phyloP scores from a whole-genome alignment of 2,888 invertebrate genomes.

The Leptarthrus brevirostris region DNA sequence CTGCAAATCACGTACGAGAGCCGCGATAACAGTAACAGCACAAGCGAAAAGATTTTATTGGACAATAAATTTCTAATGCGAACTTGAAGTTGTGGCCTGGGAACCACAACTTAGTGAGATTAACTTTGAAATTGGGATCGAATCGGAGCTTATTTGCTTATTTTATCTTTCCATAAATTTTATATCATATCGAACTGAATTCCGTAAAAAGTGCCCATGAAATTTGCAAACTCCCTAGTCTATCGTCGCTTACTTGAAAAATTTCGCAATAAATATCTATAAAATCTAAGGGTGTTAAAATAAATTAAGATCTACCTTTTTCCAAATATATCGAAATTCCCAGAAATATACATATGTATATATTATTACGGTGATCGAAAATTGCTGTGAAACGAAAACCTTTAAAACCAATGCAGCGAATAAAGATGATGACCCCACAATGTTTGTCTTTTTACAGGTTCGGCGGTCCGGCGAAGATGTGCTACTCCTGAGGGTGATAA shows the following conservation, averaged over 20 bases:
- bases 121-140: conserved; percentile 34
- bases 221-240: conserved; percentile 15
- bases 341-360: too few relatives aligned
- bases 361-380: too few relatives aligned
- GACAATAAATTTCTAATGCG: conserved; percentile 50
- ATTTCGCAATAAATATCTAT: too few relatives aligned
- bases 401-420: too few relatives aligned
- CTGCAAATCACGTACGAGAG: conserved; percentile 51
- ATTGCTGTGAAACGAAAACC: too few relatives aligned
- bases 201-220: neutral
- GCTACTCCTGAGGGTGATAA: too few relatives aligned
- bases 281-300: too few relatives aligned
- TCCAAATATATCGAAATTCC: too few relatives aligned
- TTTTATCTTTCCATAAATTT: conserved; percentile 47
- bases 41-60: conserved; percentile 49
- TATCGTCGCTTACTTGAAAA: neutral
- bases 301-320: too few relatives aligned
- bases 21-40: conserved; percentile 48
- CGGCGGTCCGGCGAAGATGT: too few relatives aligned
- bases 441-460: too few relatives aligned
- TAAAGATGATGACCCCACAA: too few relatives aligned
- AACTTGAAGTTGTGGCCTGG: conserved; percentile 41
- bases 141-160: conserved; percentile 40
- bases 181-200: conserved; percentile 4
- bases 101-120: conserved; percentile 42